phyloP scores from a whole-genome alignment of 2,888 invertebrate species.

The Pocota personata region DNA sequence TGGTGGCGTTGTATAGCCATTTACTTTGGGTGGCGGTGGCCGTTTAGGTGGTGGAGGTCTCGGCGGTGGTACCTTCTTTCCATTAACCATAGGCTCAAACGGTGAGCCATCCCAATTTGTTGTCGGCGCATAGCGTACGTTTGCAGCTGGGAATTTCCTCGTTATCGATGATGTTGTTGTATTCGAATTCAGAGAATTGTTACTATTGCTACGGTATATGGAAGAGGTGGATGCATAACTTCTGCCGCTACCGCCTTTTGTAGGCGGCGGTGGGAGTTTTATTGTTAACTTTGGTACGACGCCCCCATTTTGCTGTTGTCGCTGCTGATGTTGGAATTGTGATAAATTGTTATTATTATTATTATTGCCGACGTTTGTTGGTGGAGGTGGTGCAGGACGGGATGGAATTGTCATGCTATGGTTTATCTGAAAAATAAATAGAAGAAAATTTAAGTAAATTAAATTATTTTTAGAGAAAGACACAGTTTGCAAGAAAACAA shows the following conservation, averaged over 20 bases:
- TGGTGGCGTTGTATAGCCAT: slow-evolving; percentile 75
- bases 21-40: slow-evolving; percentile 75
- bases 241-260: slow-evolving; percentile 62
- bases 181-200: slow-evolving; percentile 63
- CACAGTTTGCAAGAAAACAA: background rate
- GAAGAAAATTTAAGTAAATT: slow-evolving; percentile 10
- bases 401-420: slow-evolving; percentile 81
- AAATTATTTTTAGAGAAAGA: background rate
- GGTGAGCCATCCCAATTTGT: slow-evolving; percentile 81
- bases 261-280: slow-evolving; percentile 81
- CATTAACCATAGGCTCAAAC: slow-evolving; percentile 76
- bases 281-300: slow-evolving; percentile 78
- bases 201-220: slow-evolving; percentile 73
- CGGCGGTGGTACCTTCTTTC: slow-evolving; percentile 81
- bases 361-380: slow-evolving; percentile 79
- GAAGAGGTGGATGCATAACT: slow-evolving; percentile 63
- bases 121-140: slow-evolving; percentile 79
- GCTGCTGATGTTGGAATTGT: slow-evolving; percentile 79
- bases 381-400: slow-evolving; percentile 82
- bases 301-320: slow-evolving; percentile 78
- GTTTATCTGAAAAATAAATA: slow-evolving; percentile 56
- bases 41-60: slow-evolving; percentile 82
- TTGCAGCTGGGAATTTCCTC: slow-evolving; percentile 80
- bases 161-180: slow-evolving; percentile 77
- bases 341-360: slow-evolving; percentile 81